These are phyloP conservation scores for Theropithecus gelada DNA, from an alignment of 2,113 vertebrate genomes.

Conservation along the genomic window DNA sequence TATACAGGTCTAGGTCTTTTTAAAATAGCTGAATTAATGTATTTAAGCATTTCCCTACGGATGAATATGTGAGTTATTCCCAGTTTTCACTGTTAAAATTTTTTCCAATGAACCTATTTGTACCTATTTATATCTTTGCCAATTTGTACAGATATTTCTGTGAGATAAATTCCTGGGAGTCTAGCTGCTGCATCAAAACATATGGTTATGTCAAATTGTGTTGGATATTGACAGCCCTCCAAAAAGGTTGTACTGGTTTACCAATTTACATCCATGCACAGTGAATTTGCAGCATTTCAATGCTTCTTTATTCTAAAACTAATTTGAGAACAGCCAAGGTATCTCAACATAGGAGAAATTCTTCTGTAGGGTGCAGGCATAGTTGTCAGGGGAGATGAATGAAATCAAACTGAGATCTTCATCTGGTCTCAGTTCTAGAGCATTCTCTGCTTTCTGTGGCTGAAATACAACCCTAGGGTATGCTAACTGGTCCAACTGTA, in stretches of 20 bases:
- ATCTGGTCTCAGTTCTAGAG: background rate
- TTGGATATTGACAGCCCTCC: background rate
- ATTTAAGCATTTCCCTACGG: background rate
- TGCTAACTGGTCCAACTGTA: background rate
- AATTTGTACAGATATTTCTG: background rate
- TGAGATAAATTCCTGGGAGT: background rate
- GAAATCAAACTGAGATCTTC: background rate
- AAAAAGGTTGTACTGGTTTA: background rate
- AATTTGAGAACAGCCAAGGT: background rate
- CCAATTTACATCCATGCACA: background rate
- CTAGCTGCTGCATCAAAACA: background rate
- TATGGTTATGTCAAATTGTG: background rate
- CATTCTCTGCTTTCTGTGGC: background rate
- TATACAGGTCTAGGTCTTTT: background rate
- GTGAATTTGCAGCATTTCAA: background rate
- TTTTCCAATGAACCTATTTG: background rate
- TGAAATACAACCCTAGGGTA: background rate
- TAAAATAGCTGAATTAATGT: background rate
- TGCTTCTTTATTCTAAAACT: background rate
- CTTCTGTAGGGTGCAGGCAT: background rate
- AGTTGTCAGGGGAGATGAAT: background rate
- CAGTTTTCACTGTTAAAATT: background rate
- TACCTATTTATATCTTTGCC: background rate
- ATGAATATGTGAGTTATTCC: constrained; percentile 25
- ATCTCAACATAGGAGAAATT: background rate